phyloP scores from a whole-genome alignment of 2,888 invertebrate genomes.

The Hirtodrosophila histrioides region DNA sequence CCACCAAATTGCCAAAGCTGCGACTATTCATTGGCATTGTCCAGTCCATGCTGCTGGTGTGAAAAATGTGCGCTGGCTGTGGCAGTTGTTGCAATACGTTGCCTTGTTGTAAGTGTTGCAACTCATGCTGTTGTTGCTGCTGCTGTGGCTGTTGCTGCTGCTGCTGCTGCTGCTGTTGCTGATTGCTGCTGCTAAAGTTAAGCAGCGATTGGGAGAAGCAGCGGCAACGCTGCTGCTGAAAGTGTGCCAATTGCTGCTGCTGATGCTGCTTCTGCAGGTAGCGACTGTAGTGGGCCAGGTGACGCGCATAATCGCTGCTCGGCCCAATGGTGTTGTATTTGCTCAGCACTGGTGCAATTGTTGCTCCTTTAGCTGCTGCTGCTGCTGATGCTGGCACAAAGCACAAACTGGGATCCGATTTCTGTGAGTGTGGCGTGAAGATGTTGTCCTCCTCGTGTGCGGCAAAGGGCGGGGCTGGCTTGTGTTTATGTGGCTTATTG shows the following conservation, averaged over 20 bases:
- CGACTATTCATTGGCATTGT: slow-evolving; percentile 75
- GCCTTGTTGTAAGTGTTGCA: slow-evolving; percentile 19
- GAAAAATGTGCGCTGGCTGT: slow-evolving; percentile 62
- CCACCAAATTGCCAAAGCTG: slow-evolving; percentile 80
- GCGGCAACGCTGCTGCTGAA: slow-evolving; percentile 80
- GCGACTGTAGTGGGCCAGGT: slow-evolving; percentile 80
- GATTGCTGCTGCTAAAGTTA: slow-evolving; percentile 82
- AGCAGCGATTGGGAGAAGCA: slow-evolving; percentile 84
- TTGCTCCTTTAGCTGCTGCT: slow-evolving; percentile 47
- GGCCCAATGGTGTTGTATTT: slow-evolving; percentile 84
- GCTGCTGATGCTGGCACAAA: slow-evolving; percentile 64
- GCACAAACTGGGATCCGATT: slow-evolving; percentile 79
- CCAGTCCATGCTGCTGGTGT: slow-evolving; percentile 75
- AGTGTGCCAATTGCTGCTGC: slow-evolving; percentile 78
- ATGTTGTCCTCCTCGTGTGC: slow-evolving; percentile 80
- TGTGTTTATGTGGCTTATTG: slow-evolving; percentile 40
- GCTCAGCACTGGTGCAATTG: slow-evolving; percentile 60
- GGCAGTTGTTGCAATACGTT: slow-evolving; percentile 36
- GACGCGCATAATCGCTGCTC: slow-evolving; percentile 83
- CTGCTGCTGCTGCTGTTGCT: slow-evolving; percentile 40
- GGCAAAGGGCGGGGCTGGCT: slow-evolving; percentile 67
- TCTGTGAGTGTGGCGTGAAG: slow-evolving; percentile 74
- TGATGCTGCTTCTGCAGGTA: slow-evolving; percentile 77
- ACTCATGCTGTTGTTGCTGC: slow-evolving; percentile 34
- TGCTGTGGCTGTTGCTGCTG: slow-evolving; percentile 49